Evolutionary conservation across 2,113 vertebrate genomes (phyloP), one percentile per base, ranked within the genome.

Genomic region (Chunga burmeisteri): DNA sequence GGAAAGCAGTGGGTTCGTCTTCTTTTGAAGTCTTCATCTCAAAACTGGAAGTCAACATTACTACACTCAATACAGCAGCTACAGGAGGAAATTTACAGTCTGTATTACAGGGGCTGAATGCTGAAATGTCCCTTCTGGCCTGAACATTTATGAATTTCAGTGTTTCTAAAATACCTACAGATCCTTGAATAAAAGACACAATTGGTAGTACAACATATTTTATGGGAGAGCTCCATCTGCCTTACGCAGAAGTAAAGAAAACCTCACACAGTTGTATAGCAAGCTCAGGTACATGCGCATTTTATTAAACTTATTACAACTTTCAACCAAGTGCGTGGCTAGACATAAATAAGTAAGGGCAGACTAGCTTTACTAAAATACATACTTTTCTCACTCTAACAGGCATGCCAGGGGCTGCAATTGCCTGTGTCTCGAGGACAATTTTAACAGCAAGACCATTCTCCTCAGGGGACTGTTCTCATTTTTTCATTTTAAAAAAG

Each of bases 381-480:
- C 11, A 26, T 82, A 67, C 75, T 90, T 95, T 67, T 89, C 61
- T 38, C 55, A 68, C 72, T 74, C 75, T 71, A 75, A 86, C 71
- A 92, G 68, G 49, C 63, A 34, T 23, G 36, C 29, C 25, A 85
- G n/a, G 36, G 86, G 40, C 78, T 47, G 12, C 71, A 94, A 93
- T 86, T 86, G 95, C 85, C 85, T 16, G 13, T 55, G 50, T 96
- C 92, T 90, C 13, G 5, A 67, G 83, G 93, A 94, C 67, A 92
- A 88, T 97, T 98, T 96, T 95, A 98, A 97, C 96, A 97, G 90
- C 89, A 93, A 96, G 97, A 94, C 70, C 62, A 17, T 95, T 93
- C 88, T 95, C 90, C 97, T 97, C 94, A 49, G 91, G 97, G 94
- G 91, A 96, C 81, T 58, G 93, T 46, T 98, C 85, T 93, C 91